Conservation (phyloP, 2,888 invertebrate species). For the Hypolimnas misippus region DNA sequence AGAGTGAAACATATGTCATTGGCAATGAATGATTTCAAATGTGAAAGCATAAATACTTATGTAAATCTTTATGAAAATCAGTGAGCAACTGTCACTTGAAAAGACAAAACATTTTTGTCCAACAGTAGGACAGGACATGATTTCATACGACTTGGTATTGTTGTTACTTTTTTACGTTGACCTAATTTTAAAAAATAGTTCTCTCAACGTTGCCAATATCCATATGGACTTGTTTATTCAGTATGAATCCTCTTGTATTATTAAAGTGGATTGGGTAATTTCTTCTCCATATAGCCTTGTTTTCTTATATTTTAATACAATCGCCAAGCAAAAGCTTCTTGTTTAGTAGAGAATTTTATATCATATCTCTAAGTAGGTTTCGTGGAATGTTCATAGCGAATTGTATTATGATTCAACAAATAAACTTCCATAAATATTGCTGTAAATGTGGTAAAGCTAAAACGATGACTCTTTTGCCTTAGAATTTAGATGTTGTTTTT, state of each 20-base stretch:
- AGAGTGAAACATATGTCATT: too few species aligned
- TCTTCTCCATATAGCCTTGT: neutral
- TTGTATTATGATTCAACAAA: neutral
- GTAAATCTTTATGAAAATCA: too few species aligned
- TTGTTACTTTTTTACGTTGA: too few species aligned
- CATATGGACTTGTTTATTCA: constrained; percentile 1
- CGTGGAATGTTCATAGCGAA: neutral
- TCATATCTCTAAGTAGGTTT: neutral
- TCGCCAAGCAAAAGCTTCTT: neutral
- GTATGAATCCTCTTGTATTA: neutral
- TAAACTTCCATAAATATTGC: constrained; percentile 3
- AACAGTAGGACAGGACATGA: too few species aligned
- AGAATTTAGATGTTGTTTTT: neutral
- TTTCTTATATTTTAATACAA: constrained; percentile 3
- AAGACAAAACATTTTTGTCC: too few species aligned
- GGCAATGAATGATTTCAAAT: too few species aligned
- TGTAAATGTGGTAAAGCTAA: neutral
- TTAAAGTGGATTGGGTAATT: neutral
- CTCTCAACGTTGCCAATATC: neutral
- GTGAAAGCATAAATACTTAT: too few species aligned
- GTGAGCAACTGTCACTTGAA: too few species aligned
- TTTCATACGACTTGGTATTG: too few species aligned
- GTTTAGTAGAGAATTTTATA: constrained; percentile 2
- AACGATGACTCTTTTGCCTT: constrained; percentile 18
- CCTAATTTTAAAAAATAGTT: neutral